Percentiles rank a stretch among this genome's conserved stretches.
These are phyloP conservation scores for Conopomorpha cramerella DNA, from an alignment of 1,140 invertebrate species.

Conservation along the genomic window DNA sequence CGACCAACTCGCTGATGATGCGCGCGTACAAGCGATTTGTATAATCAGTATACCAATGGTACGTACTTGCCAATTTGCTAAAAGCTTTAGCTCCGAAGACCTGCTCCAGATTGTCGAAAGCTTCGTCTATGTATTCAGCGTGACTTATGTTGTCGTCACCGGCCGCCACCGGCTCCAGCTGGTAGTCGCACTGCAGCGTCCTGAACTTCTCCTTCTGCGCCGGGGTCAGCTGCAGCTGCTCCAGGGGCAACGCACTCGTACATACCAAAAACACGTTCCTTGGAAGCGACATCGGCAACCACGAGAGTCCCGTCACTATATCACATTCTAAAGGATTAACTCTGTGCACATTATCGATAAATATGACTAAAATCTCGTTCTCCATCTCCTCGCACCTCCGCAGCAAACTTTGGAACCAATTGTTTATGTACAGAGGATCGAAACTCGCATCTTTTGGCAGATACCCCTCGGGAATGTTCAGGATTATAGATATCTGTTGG, in stretches of 20 bases:
- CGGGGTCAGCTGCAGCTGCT: slow-evolving; percentile 76
- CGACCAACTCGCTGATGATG: no score
- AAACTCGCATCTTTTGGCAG: slow-evolving; percentile 81
- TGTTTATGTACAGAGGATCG: slow-evolving; percentile 81
- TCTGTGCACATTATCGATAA: slow-evolving; percentile 79
- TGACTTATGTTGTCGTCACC: slow-evolving; percentile 46
- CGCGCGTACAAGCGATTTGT: no score
- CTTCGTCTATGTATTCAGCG: slow-evolving; percentile 53
- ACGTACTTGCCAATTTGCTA: slow-evolving; percentile 55
- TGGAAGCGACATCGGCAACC: slow-evolving; percentile 78
- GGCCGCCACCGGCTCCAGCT: slow-evolving; percentile 62
- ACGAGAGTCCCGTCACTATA: slow-evolving; percentile 76
- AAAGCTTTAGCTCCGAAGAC: slow-evolving; percentile 60
- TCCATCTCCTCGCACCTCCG: slow-evolving; percentile 70
- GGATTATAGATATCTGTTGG: slow-evolving; percentile 78
- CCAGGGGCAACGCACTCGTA: slow-evolving; percentile 71
- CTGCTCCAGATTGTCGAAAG: slow-evolving; percentile 58
- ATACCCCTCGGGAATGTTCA: slow-evolving; percentile 77
- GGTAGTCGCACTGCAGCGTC: slow-evolving; percentile 68
- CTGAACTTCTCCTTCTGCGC: slow-evolving; percentile 76
- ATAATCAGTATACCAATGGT: no score
- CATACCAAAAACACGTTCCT: slow-evolving; percentile 78
- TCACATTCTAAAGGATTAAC: slow-evolving; percentile 80
- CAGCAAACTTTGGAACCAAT: slow-evolving; percentile 81
- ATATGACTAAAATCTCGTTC: slow-evolving; percentile 73